These are phyloP conservation scores for Xyliphius kryptos DNA, from an alignment of 2,113 vertebrate genomes.

Conservation along the genomic window DNA sequence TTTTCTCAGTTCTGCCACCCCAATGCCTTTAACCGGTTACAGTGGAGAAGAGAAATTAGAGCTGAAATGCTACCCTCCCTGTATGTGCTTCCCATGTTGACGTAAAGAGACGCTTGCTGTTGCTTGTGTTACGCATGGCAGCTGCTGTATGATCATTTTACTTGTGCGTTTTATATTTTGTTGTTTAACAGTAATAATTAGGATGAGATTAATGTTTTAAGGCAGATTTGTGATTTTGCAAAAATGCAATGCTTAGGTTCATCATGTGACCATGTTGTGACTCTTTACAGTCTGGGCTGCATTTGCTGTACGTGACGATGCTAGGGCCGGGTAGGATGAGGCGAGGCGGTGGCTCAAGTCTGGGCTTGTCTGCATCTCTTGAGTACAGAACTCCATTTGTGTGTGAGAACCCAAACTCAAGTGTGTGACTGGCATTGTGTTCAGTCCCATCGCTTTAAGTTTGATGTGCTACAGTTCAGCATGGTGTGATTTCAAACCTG, in stretches of 20 bases:
- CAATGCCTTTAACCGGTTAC: too few species aligned
- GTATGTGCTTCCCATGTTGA: too few species aligned
- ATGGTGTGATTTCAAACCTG: constrained; percentile 12
- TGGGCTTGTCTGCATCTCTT: constrained; percentile 14
- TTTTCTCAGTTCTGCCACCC: too few species aligned
- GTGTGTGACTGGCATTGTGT: constrained; percentile 12
- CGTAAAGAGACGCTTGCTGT: too few species aligned
- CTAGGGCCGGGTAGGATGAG: constrained; percentile 18
- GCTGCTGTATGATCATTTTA: constrained; percentile 40
- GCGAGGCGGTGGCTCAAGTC: not conserved
- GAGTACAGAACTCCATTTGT: constrained; percentile 18
- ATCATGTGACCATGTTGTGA: constrained; percentile 42
- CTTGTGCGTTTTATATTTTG: constrained; percentile 12
- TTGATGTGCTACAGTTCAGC: constrained; percentile 26
- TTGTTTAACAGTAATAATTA: too few species aligned
- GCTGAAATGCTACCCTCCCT: too few species aligned
- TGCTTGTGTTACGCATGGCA: constrained; percentile 17
- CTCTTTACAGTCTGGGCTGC: constrained; percentile 64
- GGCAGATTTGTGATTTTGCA: too few species aligned
- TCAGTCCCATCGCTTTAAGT: constrained; percentile 35
- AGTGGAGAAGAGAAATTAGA: too few species aligned
- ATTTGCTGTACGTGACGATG: constrained; percentile 70
- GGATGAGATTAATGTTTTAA: too few species aligned
- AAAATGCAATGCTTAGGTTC: too few species aligned
- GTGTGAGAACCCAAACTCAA: constrained; percentile 22